Conservation (phyloP, 2,888 invertebrate species). For the Odontomyia ornata region DNA sequence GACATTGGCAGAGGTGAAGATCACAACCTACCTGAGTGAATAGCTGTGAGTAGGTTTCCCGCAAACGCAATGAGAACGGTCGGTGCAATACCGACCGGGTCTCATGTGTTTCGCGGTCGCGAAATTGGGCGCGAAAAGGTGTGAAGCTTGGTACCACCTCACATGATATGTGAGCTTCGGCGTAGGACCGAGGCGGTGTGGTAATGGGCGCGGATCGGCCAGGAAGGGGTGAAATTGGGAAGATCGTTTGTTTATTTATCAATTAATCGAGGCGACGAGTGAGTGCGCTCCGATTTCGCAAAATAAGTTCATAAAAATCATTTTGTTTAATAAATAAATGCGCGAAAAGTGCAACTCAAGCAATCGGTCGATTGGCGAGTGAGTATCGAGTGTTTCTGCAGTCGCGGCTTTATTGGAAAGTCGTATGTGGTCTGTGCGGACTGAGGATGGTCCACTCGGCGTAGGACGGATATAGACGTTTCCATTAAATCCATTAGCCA, state of each 20-base stretch:
- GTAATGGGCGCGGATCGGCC: background rate
- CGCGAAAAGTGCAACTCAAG: background rate
- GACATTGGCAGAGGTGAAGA: background rate
- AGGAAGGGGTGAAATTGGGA: background rate
- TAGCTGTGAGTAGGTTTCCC: background rate
- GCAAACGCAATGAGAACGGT: background rate
- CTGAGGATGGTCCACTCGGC: background rate
- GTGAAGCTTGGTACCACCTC: background rate
- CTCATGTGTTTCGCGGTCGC: background rate
- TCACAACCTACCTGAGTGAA: background rate
- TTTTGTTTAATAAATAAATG: background rate
- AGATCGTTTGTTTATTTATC: conserved; percentile 7
- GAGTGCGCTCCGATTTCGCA: background rate
- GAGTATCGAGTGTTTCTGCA: conserved; percentile 3
- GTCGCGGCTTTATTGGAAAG: background rate
- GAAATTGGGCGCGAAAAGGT: conserved; percentile 31
- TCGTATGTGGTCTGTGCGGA: conserved; percentile 12
- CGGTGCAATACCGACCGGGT: too few species aligned
- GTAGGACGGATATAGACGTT: conserved; percentile 4
- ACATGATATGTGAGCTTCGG: background rate
- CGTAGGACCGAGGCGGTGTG: background rate
- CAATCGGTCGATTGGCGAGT: background rate
- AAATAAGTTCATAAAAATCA: background rate
- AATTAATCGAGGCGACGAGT: background rate
- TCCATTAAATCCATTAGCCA: conserved; percentile 41